Conservation (phyloP, 2,888 invertebrate species). For the Luperina nickerlii region DNA sequence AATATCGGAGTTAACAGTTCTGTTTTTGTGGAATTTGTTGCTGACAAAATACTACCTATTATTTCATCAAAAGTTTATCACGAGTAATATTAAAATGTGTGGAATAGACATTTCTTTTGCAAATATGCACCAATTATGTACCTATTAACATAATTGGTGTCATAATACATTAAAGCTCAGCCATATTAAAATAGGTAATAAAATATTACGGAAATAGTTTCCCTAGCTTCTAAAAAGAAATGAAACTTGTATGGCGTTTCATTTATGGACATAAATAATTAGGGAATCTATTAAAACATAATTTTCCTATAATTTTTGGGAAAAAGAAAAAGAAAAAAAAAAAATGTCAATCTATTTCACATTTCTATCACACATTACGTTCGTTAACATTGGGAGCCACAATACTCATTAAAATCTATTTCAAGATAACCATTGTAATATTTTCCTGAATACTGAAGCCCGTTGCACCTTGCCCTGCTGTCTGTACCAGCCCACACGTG, state of each 20-base stretch:
- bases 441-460: conserved; percentile 6
- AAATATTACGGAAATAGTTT: background rate
- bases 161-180: no score
- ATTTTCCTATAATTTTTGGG: background rate
- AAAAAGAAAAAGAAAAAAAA: no score
- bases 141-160: no score
- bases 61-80: background rate
- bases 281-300: background rate
- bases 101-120: no score
- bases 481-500: conserved; percentile 85
- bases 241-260: background rate
- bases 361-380: background rate
- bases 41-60: background rate
- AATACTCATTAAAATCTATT: background rate
- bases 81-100: background rate
- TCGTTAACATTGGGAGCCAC: background rate
- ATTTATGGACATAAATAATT: background rate
- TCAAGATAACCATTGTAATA: background rate
- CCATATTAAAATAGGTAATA: background rate
- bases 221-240: background rate
- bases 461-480: conserved; percentile 68
- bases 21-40: conserved; percentile 8
- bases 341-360: background rate
- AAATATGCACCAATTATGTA: no score
- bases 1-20: conserved; percentile 18